Conservation (phyloP, 37 sponge, comb jelly and placozoan genomes). For the Ephydatia muelleri region DNA sequence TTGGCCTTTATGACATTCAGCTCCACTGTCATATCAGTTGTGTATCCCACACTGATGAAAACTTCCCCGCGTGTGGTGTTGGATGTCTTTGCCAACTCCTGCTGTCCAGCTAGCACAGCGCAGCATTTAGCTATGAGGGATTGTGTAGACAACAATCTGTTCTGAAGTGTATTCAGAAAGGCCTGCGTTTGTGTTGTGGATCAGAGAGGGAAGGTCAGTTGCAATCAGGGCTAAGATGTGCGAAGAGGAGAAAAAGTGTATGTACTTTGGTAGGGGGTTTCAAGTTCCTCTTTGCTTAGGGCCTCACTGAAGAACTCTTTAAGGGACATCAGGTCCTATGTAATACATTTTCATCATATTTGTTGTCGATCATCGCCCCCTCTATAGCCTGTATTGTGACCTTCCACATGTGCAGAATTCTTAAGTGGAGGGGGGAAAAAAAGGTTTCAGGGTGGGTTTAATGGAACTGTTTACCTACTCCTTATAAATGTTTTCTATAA, state of each 20-base stretch:
- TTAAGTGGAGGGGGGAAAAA: not conserved
- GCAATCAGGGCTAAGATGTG: not conserved
- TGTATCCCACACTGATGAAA: slow-evolving; percentile 25
- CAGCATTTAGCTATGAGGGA: slow-evolving; percentile 21
- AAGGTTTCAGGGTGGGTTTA: not conserved
- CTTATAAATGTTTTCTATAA: not conserved
- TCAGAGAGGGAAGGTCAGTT: not conserved
- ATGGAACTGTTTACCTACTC: not conserved
- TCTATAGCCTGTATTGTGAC: not conserved
- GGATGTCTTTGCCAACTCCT: not conserved
- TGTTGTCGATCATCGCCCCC: not conserved
- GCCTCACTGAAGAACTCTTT: not conserved
- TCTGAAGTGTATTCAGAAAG: not conserved
- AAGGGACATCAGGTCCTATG: not conserved
- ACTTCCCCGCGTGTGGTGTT: slow-evolving; percentile 8
- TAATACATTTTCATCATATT: not conserved
- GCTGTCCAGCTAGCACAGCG: slow-evolving; percentile 24
- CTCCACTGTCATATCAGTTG: slow-evolving; percentile 15
- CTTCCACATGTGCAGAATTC: not conserved
- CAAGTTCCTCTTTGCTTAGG: not conserved
- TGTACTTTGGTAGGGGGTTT: not conserved
- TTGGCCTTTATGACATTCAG: slow-evolving; percentile 23
- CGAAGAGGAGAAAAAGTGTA: not conserved
- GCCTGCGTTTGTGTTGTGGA: not conserved
- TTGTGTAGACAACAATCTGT: slow-evolving; percentile 10